A percentile compares a stretch with the other conserved stretches of the same genome.
These are phyloP conservation scores for Tauraco hartlaubi DNA, from an alignment of 2,797 vertebrate genomes.

Conservation along the genomic window DNA sequence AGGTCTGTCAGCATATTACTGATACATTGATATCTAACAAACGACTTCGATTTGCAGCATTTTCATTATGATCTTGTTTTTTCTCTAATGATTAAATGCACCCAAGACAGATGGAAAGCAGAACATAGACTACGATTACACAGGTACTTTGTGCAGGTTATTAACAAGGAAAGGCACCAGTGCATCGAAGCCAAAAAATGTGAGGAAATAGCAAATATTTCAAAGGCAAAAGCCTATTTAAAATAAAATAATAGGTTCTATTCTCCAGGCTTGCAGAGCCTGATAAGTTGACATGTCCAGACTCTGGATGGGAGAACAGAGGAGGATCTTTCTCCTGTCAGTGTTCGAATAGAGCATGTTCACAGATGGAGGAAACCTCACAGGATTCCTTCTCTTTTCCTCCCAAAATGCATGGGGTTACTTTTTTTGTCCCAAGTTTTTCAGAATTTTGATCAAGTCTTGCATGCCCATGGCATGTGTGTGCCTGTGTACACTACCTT, in stretches of 20 bases:
- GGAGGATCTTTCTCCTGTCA: neutral
- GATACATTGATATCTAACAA: neutral
- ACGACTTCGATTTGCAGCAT: neutral
- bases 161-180: neutral
- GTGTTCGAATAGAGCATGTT: neutral
- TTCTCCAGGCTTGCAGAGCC: neutral
- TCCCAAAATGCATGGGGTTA: neutral
- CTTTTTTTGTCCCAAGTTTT: neutral
- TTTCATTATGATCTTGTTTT: neutral
- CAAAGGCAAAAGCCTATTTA: neutral
- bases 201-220: neutral
- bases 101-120: neutral
- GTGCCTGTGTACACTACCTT: neutral
- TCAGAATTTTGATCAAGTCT: neutral
- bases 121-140: neutral
- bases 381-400: neutral
- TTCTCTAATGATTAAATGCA: neutral
- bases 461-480: too few relatives aligned
- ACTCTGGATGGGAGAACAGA: neutral
- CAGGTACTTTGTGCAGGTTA: neutral
- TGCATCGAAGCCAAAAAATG: neutral
- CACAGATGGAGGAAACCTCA: neutral
- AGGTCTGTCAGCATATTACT: neutral
- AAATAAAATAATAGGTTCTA: neutral
- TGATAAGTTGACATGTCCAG: neutral